Evolutionary conservation across 2,797 vertebrate genomes (phyloP), one percentile per base, ranked within the genome.

Genomic region (Syngnathus acus): DNA sequence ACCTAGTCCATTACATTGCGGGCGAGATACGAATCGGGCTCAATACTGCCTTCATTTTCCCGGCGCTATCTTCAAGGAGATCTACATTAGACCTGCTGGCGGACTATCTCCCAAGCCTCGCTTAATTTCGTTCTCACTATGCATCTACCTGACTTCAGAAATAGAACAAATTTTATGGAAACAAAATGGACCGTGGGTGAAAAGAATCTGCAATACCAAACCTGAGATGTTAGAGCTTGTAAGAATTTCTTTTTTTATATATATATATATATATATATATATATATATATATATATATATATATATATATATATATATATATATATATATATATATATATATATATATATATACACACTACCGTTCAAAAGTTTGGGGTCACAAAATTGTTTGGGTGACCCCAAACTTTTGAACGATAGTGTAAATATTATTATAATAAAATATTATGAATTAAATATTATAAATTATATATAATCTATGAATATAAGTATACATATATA

Each of bases 1-100:
- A 86, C 79, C 75, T 78, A 77, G 81, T 86, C 84, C 73, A 84
- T 85, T 87, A 81, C 82, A 83, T 79, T 74, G 0, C 62, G 77
- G 80, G 78, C 72, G 73, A 83, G 84, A 87, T 84, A 87, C 72
- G 58, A 76, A 88, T 87, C 83, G 42, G 70, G 64, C 59, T 67
- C 70, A 70, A 75, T 79, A 82, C 75, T 80, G 70, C 70, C 76
- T 79, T 82, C 71, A 77, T 81, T 87, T 86, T 78, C 66, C 68
- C 64, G 19, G 23, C 64, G 64, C 37, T 86, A 86, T 88, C 84
- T 70, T 72, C 77, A 75, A 78, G 69, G 73, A 82, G 72, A 87
- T 86, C 85, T 79, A 62, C 78, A 73, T 77, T 76, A 77, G 78
- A 80, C 67, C 75, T 77, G 72, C 75, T 58, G 71, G 72, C 70